Evolutionary conservation across 2,888 invertebrate genomes (phyloP), one percentile per base, ranked within the genome.

Genomic region (Cryptocheilus praepositus): DNA sequence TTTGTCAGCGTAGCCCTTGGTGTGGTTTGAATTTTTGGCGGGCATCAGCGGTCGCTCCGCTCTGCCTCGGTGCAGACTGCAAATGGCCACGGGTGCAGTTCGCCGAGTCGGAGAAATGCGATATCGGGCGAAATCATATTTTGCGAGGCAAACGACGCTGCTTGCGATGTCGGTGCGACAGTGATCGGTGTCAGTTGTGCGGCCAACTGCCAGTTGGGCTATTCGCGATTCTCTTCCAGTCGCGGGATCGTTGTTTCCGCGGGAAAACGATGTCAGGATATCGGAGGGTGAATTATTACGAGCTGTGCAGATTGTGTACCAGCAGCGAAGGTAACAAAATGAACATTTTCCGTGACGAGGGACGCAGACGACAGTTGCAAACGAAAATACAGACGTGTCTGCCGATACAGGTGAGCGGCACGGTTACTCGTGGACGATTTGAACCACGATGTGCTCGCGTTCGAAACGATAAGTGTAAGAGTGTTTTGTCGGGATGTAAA

Each of bases 241-340:
- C 70, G 71, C 69, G 70, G 52, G 46, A 70, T 67, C 60, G 88
- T 62, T 73, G 80, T 80, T 82, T 78, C 76, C 80, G 81, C 74
- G 77, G 79, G 80, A 77, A 81, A 76, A 84, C 77, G 65, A 93
- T 93, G 93, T 91, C 93, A 76, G 93, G 92, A 82, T 93, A 93
- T 86, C 92, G 92, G 80, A 91, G 92, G 81, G 93, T 93, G 46
- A 93, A 93, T 88, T 94, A 92, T 86, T 93, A 92, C 85, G 94
- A 94, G 89, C 88, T 94, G 80, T 94, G 94, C 84, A 91, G 93
- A 78, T 89, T 94, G 72, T 94, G 93, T 86, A 93, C 93, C 19
- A 92, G 92, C 74, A 93, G 92, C 81, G 92, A 92, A 81, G 92
- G 92, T 67, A 91, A 90, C 75, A 93, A 92, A 87, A 91, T 92